These are phyloP conservation scores for Otis tarda DNA, from an alignment of 2,113 vertebrate species.

Conservation along the genomic window DNA sequence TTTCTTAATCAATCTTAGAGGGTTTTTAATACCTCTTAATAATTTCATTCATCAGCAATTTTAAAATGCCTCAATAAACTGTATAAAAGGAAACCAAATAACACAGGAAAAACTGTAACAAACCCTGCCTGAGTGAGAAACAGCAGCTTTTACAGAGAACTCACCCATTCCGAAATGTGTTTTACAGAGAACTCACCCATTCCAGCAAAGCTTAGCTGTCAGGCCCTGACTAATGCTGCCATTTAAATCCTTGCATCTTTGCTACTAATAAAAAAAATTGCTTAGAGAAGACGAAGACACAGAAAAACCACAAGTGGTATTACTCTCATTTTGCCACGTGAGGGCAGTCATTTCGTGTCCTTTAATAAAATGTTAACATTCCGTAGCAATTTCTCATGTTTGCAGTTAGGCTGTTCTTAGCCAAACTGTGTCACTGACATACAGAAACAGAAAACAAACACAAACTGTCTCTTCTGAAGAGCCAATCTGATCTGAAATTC, in stretches of 20 bases:
- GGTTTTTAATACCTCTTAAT: neutral
- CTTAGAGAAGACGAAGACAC: neutral
- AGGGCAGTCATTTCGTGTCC: conserved; percentile 43
- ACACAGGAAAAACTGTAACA: neutral
- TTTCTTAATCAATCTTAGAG: neutral
- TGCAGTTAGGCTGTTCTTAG: neutral
- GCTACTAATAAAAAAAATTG: neutral
- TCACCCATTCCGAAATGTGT: neutral
- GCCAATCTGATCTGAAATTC: neutral
- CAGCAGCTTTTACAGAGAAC: neutral
- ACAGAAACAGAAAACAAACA: neutral
- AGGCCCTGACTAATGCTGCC: neutral
- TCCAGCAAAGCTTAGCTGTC: neutral
- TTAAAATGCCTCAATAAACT: neutral
- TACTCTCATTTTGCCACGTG: conserved; percentile 1
- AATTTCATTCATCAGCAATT: neutral
- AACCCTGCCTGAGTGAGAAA: neutral
- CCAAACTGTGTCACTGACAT: neutral
- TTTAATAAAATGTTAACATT: neutral
- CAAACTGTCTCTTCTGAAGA: neutral
- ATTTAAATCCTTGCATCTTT: neutral
- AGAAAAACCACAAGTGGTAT: neutral
- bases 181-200: neutral
- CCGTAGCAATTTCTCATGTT: neutral
- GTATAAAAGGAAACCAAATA: neutral